A percentile compares a stretch with the other conserved stretches of the same genome.
Evolutionary conservation across 2,797 vertebrate species (phyloP).

Genomic region (Catamblyrhynchus diadema): DNA sequence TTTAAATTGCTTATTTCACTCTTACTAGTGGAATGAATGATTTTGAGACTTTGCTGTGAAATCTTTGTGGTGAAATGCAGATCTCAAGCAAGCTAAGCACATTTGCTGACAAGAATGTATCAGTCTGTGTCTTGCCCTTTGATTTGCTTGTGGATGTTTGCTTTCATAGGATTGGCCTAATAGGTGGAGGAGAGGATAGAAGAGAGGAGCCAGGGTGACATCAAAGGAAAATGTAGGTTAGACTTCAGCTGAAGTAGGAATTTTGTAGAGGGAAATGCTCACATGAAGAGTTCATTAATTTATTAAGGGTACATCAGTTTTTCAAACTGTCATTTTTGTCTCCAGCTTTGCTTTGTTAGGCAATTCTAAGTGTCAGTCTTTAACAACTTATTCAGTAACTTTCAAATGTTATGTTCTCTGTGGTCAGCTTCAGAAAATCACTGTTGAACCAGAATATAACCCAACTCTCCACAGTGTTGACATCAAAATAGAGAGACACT

Average conservation of each 20-base stretch:
- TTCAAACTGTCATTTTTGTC: background rate
- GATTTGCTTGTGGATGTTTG: background rate
- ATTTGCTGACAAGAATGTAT: background rate
- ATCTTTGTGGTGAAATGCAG: background rate
- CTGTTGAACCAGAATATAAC: background rate
- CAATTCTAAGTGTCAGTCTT: background rate
- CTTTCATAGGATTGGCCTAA: background rate
- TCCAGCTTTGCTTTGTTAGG: background rate
- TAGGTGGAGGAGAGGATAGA: background rate
- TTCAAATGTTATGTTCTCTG: background rate
- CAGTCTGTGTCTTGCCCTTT: background rate
- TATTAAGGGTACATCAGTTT: background rate
- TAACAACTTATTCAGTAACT: background rate
- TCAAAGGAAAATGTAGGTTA: background rate
- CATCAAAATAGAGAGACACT: background rate
- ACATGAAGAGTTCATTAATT: background rate
- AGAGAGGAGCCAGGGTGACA: background rate
- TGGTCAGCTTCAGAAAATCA: background rate
- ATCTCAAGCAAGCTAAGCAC: background rate
- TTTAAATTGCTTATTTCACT: background rate
- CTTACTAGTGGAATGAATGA: background rate
- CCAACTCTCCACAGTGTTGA: background rate
- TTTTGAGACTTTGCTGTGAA: background rate
- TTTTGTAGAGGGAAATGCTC: background rate
- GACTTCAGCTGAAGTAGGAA: background rate